phyloP scores from a whole-genome alignment of 2,113 vertebrate genomes.

The Nannobrachium achirus region DNA sequence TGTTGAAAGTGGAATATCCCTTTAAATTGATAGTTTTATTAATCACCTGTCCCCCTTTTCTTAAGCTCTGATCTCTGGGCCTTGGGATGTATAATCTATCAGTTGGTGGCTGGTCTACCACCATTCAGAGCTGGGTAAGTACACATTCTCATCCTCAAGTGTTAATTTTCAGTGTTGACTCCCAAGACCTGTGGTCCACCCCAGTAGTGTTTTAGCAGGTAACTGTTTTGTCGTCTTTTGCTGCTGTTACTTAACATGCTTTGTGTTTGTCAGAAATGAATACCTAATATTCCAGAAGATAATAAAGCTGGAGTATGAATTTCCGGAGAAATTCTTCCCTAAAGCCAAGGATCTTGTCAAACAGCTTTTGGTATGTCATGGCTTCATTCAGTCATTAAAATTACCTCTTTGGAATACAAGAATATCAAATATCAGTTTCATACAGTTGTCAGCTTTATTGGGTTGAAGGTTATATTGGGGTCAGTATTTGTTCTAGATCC shows the following conservation, averaged over 20 bases:
- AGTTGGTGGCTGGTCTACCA: constrained; percentile 96
- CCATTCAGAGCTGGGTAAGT: constrained; percentile 98
- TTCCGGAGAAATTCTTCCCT: constrained; percentile 99
- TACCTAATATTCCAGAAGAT: constrained; percentile 99
- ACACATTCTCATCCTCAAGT: background rate
- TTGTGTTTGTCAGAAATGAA: constrained; percentile 87
- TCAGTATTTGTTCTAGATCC: background rate
- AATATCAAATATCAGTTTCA: background rate
- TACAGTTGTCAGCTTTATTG: background rate
- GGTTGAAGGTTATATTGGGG: background rate
- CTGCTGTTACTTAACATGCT: background rate
- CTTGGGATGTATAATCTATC: constrained; percentile 98
- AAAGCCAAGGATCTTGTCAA: constrained; percentile 98
- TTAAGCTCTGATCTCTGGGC: constrained; percentile 95
- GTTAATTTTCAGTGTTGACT: background rate
- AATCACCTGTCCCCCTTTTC: background rate
- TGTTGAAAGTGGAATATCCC: too few species aligned
- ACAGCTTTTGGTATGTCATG: constrained; percentile 89
- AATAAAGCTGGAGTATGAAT: constrained; percentile 99
- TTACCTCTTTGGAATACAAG: background rate
- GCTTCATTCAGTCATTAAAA: constrained; percentile 9
- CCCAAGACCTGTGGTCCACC: background rate
- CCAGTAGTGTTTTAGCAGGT: background rate
- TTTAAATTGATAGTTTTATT: background rate
- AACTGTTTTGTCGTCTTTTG: constrained; percentile 4